Evolutionary conservation across 1,140 invertebrate genomes (phyloP).

Genomic region (Trichoplusia ni): DNA sequence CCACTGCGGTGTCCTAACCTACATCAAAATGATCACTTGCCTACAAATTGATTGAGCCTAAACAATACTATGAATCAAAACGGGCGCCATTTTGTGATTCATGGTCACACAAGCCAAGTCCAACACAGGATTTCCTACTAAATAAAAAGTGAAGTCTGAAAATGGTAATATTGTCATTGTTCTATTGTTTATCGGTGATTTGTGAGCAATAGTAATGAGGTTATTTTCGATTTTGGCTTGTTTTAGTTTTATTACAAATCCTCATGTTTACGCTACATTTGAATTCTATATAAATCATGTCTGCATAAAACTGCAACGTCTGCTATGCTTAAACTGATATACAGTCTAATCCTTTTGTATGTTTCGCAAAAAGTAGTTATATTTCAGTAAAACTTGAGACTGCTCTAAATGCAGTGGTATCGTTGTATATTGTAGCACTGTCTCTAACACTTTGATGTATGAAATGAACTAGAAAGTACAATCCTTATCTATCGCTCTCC

Average conservation of each 20-base stretch:
- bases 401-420: too few species aligned
- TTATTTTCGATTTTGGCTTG: constrained; percentile 16
- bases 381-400: neutral
- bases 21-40: constrained; percentile 27
- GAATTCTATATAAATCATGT: neutral
- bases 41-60: constrained; percentile 33
- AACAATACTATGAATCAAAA: constrained; percentile 25
- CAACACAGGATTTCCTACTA: constrained; percentile 32
- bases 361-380: neutral
- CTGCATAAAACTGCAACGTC: neutral
- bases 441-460: too few species aligned
- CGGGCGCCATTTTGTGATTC: constrained; percentile 17
- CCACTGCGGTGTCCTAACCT: constrained; percentile 33
- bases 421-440: too few species aligned
- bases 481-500: too few species aligned
- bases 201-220: constrained; percentile 29
- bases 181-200: constrained; percentile 29
- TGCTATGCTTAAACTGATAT: too few species aligned
- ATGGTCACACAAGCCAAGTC: constrained; percentile 1
- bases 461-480: too few species aligned
- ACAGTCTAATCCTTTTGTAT: too few species aligned
- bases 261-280: neutral
- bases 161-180: constrained; percentile 34
- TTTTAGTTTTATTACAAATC: constrained; percentile 5
- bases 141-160: constrained; percentile 14